Evolutionary conservation across 2,888 invertebrate genomes (phyloP).

Genomic region (Apocheima hispidaria): DNA sequence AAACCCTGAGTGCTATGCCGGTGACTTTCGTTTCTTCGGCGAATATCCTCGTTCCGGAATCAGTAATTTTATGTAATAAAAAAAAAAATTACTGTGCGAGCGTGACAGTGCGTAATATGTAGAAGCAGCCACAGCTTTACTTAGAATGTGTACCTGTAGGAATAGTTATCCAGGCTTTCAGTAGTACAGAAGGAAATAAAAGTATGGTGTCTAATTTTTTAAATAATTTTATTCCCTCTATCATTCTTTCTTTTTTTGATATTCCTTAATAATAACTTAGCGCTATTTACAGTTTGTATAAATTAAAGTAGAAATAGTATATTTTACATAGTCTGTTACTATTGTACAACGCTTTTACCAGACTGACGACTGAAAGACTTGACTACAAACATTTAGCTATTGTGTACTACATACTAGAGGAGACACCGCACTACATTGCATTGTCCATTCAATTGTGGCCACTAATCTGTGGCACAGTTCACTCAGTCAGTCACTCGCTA

Average conservation of each 20-base stretch:
- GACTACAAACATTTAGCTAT: too few species aligned
- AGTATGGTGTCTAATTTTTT: slow-evolving; percentile 60
- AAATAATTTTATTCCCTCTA: slow-evolving; percentile 83
- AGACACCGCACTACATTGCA: too few species aligned
- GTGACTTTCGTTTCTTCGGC: too few species aligned
- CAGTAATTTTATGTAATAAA: too few species aligned
- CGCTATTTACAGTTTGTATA: slow-evolving; percentile 85
- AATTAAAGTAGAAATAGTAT: slow-evolving; percentile 82
- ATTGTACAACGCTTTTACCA: slow-evolving; percentile 82
- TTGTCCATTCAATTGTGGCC: too few species aligned
- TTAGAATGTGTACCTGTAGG: not conserved
- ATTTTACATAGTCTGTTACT: slow-evolving; percentile 79
- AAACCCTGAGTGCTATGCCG: too few species aligned
- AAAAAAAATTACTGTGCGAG: too few species aligned
- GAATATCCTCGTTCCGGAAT: too few species aligned
- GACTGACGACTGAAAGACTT: slow-evolving; percentile 70
- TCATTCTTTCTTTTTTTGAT: slow-evolving; percentile 83
- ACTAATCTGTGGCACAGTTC: too few species aligned
- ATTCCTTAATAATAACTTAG: slow-evolving; percentile 80
- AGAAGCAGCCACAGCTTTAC: not conserved
- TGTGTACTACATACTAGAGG: too few species aligned
- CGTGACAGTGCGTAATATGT: too few species aligned
- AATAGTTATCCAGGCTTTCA: not conserved
- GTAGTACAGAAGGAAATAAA: slow-evolving; percentile 58
- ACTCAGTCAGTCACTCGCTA: too few species aligned